These are phyloP conservation scores for Lota lota DNA, from an alignment of 2,113 vertebrate species.

Conservation along the genomic window DNA sequence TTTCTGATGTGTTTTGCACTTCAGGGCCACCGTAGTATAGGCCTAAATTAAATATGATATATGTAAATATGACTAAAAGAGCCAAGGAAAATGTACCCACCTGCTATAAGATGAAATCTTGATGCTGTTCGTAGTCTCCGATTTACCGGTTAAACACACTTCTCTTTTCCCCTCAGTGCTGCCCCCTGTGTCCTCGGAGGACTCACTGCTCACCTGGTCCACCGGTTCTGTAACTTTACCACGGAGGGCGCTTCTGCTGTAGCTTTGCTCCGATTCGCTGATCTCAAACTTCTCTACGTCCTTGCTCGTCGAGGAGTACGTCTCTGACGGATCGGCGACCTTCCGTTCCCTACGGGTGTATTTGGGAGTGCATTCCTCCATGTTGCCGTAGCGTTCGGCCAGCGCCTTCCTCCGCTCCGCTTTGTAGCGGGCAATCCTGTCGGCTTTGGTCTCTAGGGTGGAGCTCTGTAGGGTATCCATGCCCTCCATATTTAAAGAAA, in stretches of 20 bases:
- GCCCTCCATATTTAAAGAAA: slow-evolving; percentile 49
- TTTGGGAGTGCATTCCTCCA: slow-evolving; percentile 67
- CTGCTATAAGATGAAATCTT: slow-evolving; percentile 39
- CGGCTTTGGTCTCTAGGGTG: slow-evolving; percentile 72
- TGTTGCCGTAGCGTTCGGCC: slow-evolving; percentile 70
- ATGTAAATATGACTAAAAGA: too few relatives aligned
- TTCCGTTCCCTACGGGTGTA: slow-evolving; percentile 65
- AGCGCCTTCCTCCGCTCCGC: slow-evolving; percentile 75
- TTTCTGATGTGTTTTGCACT: too few relatives aligned
- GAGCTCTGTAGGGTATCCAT: slow-evolving; percentile 69
- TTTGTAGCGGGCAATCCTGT: slow-evolving; percentile 79
- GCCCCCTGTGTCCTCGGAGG: slow-evolving; percentile 4
- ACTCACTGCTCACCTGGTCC: slow-evolving; percentile 18
- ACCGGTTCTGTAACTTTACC: slow-evolving; percentile 30
- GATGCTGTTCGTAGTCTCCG: slow-evolving; percentile 21
- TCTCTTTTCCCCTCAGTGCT: slow-evolving; percentile 18
- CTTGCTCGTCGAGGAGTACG: slow-evolving; percentile 13
- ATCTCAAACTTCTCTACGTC: slow-evolving; percentile 44
- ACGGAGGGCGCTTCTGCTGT: slow-evolving; percentile 42
- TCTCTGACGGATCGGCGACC: slow-evolving; percentile 31
- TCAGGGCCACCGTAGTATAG: too few relatives aligned
- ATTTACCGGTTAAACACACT: not conserved
- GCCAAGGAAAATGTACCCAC: slow-evolving; percentile 37
- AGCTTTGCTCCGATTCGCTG: slow-evolving; percentile 37
- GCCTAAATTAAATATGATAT: too few relatives aligned